Conservation (phyloP, 1,140 invertebrate species). For the Nebria ingens region DNA sequence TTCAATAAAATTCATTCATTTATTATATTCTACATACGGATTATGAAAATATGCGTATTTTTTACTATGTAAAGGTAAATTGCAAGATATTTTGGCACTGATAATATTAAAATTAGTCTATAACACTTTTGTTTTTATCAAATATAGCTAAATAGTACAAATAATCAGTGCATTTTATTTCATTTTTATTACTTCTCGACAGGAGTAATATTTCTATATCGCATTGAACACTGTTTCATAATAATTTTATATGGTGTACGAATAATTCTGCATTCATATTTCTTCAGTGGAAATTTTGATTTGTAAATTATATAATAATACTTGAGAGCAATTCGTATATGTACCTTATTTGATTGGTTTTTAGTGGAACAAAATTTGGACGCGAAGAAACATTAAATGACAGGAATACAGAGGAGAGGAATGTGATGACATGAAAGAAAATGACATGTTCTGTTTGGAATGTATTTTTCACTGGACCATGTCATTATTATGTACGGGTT, state of each 20-base stretch:
- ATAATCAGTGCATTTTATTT: too few relatives aligned
- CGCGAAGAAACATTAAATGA: background rate
- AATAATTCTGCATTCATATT: too few relatives aligned
- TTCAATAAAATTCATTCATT: too few relatives aligned
- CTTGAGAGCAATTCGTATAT: background rate
- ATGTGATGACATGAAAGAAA: too few relatives aligned
- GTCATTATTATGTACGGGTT: background rate
- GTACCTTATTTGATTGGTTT: background rate
- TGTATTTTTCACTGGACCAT: background rate
- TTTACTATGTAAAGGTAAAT: background rate
- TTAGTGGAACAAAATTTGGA: background rate
- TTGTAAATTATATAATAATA: too few relatives aligned
- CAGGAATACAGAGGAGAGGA: too few relatives aligned
- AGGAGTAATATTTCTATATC: too few relatives aligned
- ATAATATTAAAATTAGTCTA: background rate
- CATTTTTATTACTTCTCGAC: too few relatives aligned
- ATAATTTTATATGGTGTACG: too few relatives aligned
- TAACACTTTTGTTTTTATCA: background rate
- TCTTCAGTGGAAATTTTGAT: too few relatives aligned
- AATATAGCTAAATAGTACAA: background rate
- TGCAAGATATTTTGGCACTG: background rate
- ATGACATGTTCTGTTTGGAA: too few relatives aligned
- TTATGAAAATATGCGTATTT: background rate
- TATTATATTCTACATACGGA: background rate
- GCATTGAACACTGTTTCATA: too few relatives aligned